Evolutionary conservation across 1,140 invertebrate genomes (phyloP), one percentile per base, ranked within the genome.

Genomic region (Aethina tumida): DNA sequence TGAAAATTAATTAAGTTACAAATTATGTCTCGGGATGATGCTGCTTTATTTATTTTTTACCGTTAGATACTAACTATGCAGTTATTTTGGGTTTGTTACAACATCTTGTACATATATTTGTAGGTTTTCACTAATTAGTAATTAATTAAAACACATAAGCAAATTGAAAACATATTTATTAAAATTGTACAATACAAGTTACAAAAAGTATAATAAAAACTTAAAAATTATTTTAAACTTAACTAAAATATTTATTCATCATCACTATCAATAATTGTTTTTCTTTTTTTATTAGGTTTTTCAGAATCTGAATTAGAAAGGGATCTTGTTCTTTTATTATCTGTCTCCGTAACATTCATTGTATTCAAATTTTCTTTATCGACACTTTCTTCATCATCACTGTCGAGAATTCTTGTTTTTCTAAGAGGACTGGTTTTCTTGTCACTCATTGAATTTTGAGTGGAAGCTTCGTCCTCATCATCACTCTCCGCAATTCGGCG

Each of bases 241-340:
- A 27, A 30, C 7, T 10, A 37, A 42, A 43, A 32, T 18, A 36
- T 38, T 18, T 43, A 47, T 22, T 54, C 49, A 30, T 52, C 49
- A 34, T 56, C 55, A 41, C 50, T 51, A 35, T 49, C 45, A 15
- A 50, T 47, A 18, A 52, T 43, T 13, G 35, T 34, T 20, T 44
- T 35, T 9, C 31, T 36, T 28, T 39, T 41, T 43, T 56, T 56
- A 3, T 26, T 33, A 13, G 45, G 47, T 25, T 48, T 49, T 31
- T 49, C 50, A n/a, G 30, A 29, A 43, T 53, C 49, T 17, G 39
- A 43, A 38, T 50, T 37, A 1, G 49, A 50, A 19, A 26, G 16
- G 7, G 45, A 48, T 44, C 45, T 33, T 35, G 15, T 21, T 29
- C 47, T 29, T 39, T 49, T n/a, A n/a, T n/a, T n/a, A n/a, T n/a